phyloP scores from a whole-genome alignment of 2,113 vertebrate species.

The Alouatta palliata region DNA sequence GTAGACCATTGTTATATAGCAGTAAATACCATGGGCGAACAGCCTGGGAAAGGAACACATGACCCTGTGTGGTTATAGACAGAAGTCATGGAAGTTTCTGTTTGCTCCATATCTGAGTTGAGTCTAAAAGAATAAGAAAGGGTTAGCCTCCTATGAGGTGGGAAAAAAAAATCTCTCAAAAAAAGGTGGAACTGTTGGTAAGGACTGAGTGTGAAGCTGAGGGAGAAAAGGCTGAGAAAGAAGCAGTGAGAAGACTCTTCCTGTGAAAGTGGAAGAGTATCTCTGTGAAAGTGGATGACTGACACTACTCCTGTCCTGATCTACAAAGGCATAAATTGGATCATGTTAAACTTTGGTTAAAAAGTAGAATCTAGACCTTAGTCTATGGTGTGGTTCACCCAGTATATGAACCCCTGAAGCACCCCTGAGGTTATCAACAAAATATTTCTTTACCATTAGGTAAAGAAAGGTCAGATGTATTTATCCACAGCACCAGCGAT shows the following conservation, averaged over 20 bases:
- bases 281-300: neutral
- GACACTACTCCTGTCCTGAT: neutral
- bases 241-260: neutral
- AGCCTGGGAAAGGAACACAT: neutral
- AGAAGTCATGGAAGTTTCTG: neutral
- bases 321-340: neutral
- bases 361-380: neutral
- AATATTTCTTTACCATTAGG: neutral
- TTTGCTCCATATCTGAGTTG: neutral
- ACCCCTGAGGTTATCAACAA: neutral
- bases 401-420: neutral
- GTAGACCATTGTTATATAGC: neutral
- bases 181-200: neutral
- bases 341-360: neutral
- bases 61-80: neutral
- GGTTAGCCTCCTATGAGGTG: neutral
- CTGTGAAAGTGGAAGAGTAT: neutral
- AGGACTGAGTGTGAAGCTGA: neutral
- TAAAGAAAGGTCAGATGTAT: neutral
- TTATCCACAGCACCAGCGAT: neutral
- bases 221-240: neutral
- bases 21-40: too few relatives aligned
- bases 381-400: neutral
- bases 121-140: neutral
- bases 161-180: neutral